phyloP scores from a whole-genome alignment of 2,888 invertebrate genomes.

The Prostheceraeus crozeri region DNA sequence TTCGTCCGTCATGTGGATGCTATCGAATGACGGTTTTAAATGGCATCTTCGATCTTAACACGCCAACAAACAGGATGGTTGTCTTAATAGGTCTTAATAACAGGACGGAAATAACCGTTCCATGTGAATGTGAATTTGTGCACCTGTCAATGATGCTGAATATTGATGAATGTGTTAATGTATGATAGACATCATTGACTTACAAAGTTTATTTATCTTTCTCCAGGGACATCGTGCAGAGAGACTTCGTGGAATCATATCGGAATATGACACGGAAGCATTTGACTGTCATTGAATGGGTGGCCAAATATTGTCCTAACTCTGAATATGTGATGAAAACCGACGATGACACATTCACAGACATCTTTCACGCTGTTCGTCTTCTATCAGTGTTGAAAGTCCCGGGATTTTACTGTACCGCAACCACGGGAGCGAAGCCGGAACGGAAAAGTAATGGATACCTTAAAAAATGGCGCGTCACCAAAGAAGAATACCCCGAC shows the following conservation, averaged over 20 bases:
- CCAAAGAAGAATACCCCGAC: slow-evolving; percentile 27
- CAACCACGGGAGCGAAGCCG: slow-evolving; percentile 24
- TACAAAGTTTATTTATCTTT: no score
- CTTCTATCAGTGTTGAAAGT: slow-evolving; percentile 9
- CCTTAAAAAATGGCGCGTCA: slow-evolving; percentile 34
- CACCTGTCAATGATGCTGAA: no score
- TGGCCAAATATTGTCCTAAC: slow-evolving; percentile 20
- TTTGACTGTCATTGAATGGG: slow-evolving; percentile 36
- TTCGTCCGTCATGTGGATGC: no score
- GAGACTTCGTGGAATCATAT: slow-evolving; percentile 32
- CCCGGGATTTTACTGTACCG: slow-evolving; percentile 19
- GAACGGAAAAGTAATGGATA: slow-evolving; percentile 8
- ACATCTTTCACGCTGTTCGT: slow-evolving; percentile 33
- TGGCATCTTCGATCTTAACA: no score
- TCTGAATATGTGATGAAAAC: slow-evolving; percentile 35
- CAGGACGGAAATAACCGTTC: no score
- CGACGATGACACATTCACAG: slow-evolving; percentile 36
- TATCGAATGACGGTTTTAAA: no score
- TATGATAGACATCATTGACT: no score
- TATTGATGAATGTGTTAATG: no score
- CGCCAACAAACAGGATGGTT: no score
- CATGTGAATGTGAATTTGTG: no score
- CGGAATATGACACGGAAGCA: slow-evolving; percentile 37
- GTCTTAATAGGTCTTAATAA: no score
- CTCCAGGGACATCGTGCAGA: slow-evolving; percentile 33